Base-by-base conservation (phyloP, 2,888 invertebrate species). In the Microplitis manilae region DNA sequence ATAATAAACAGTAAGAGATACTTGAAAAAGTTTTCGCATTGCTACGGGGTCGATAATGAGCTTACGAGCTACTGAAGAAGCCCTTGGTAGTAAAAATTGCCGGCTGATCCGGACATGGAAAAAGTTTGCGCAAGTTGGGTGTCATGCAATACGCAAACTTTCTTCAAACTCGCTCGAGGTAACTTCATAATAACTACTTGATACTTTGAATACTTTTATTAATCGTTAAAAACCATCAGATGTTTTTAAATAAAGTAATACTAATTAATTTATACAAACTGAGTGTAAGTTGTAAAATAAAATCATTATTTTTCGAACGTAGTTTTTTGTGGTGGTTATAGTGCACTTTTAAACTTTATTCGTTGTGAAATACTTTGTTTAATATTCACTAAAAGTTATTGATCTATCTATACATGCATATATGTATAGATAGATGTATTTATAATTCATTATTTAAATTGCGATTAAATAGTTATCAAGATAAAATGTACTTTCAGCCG, bases 31-130 rank as follows among this genome's bases (percentile, higher is more conserved):
- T 65, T 13, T 20, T 30, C 40, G 68, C 68, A 73, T 15, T 73
- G 59, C 65, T 65, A 38, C 2, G 70, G 70, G 17, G 41, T 70
- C 70, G 20, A 70, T 88, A 88, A 88, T 83, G 80, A 85, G 87
- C 86, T 88, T 87, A 86, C 69, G 30, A 41, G 59, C 75, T 77
- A 80, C 76, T 78, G 20, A 77, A 9, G 87, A 88, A 88, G 84
- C 87, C 88, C 67, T 82, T 20, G 50, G 61, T 5, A 30, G 50
- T 17, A 17, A 70, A 41, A 15, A 68, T 20, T 30, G 13, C 20
- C 30, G 30, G 30, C 8, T 30, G 8, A 20, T 65, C 65, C 30
- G 30, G 30, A 65, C 65, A 13, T 30, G 20, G 65, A 65, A 65
- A 65, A 30, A 65, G 30, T 30, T 30, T 30, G 5, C 65, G 30